These are phyloP conservation scores for Acromyrmex echinatior DNA, from an alignment of 1,140 invertebrate genomes.

Conservation along the genomic window DNA sequence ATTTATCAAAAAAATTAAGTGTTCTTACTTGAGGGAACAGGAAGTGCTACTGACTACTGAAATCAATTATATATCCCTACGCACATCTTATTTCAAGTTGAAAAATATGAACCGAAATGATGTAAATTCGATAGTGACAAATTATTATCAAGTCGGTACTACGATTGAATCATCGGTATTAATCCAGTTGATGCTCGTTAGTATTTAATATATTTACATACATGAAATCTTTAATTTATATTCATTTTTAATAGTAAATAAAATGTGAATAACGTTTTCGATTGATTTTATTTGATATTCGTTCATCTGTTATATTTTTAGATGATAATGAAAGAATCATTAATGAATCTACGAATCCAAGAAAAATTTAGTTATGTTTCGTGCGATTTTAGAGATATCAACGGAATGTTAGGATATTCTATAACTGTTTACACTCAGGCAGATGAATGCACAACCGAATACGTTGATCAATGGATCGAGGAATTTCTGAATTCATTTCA, in stretches of 20 bases:
- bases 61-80: slow-evolving; percentile 84
- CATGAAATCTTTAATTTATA: not conserved
- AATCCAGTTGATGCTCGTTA: slow-evolving; percentile 92
- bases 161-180: slow-evolving; percentile 90
- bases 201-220: slow-evolving; percentile 55
- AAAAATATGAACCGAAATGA: slow-evolving; percentile 91
- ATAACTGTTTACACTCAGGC: slow-evolving; percentile 92
- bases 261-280: not conserved
- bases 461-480: slow-evolving; percentile 92
- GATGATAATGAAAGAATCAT: slow-evolving; percentile 94
- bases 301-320: slow-evolving; percentile 73
- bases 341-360: slow-evolving; percentile 95
- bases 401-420: slow-evolving; percentile 91
- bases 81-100: slow-evolving; percentile 89
- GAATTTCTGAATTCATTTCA: slow-evolving; percentile 90
- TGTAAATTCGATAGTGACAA: slow-evolving; percentile 93
- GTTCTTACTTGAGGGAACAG: too few relatives aligned
- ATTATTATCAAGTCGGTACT: slow-evolving; percentile 95
- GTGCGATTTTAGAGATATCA: slow-evolving; percentile 89
- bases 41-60: too few relatives aligned
- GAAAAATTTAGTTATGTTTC: slow-evolving; percentile 96
- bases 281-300: not conserved
- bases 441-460: slow-evolving; percentile 90
- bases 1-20: slow-evolving; percentile 42
- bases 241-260: not conserved